Conservation (phyloP, 2,888 invertebrate genomes). For the Andrena bucephala region DNA sequence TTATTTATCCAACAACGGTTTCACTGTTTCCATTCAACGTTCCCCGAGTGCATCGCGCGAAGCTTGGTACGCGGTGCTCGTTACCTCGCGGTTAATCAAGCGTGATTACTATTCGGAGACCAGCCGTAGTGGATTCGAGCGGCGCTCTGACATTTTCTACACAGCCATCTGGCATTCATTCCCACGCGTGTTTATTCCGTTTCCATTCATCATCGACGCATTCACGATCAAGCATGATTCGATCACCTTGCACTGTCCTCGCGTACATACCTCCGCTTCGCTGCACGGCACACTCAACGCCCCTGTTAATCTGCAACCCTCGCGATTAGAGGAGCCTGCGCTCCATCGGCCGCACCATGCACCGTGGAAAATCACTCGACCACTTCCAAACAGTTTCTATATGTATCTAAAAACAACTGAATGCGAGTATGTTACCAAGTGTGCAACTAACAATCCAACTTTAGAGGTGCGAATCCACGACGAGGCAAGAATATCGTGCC, state of each 20-base stretch:
- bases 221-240: constrained; percentile 69
- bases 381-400: not conserved
- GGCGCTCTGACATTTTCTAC: constrained; percentile 53
- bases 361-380: not conserved
- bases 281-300: constrained; percentile 62
- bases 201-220: constrained; percentile 47
- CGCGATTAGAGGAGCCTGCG: constrained; percentile 22
- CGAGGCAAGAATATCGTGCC: too few relatives aligned
- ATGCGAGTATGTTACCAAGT: constrained; percentile 5
- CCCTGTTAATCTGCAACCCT: constrained; percentile 50
- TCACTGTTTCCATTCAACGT: too few relatives aligned
- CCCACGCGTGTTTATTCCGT: constrained; percentile 27
- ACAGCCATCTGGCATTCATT: constrained; percentile 4
- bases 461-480: constrained; percentile 10
- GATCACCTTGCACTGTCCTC: constrained; percentile 66
- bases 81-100: constrained; percentile 7
- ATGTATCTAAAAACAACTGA: not conserved
- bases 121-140: not conserved
- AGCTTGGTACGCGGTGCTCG: not conserved
- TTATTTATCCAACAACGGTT: too few relatives aligned
- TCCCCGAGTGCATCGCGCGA: not conserved
- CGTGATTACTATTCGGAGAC: constrained; percentile 16
- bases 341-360: not conserved
- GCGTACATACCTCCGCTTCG: constrained; percentile 61
- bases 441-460: constrained; percentile 46